These are phyloP conservation scores for Pseudomyrmex pallidus DNA, from an alignment of 1,140 invertebrate genomes.

Conservation along the genomic window DNA sequence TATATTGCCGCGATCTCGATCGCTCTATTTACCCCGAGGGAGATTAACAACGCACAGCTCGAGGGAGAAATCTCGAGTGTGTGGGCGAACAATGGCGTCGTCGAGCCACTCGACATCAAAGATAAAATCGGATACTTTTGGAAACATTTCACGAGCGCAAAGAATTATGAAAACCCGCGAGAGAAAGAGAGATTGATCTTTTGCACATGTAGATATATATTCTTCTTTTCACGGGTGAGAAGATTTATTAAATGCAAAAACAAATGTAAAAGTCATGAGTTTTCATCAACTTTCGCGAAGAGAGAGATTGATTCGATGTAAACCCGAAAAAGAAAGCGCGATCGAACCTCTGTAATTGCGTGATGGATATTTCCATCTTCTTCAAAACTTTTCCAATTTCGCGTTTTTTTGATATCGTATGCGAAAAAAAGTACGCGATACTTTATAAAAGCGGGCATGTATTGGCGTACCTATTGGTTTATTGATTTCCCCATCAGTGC, in stretches of 20 bases:
- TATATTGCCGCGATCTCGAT: constrained; percentile 68
- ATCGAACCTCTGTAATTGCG: not conserved
- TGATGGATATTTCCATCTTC: not conserved
- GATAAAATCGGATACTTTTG: constrained; percentile 56
- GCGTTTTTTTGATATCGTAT: not conserved
- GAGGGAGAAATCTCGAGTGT: constrained; percentile 9
- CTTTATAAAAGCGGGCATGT: constrained; percentile 63
- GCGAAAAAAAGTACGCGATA: constrained; percentile 53
- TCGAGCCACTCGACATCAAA: constrained; percentile 7
- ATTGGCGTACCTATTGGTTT: constrained; percentile 71
- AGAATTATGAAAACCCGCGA: constrained; percentile 55
- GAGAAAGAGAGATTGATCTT: constrained; percentile 4
- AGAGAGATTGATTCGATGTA: not conserved
- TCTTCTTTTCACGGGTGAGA: too few relatives aligned
- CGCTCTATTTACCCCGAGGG: constrained; percentile 11
- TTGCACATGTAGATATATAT: not conserved
- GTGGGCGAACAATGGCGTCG: not conserved
- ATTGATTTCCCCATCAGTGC: constrained; percentile 71
- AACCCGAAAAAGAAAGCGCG: not conserved
- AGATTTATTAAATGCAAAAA: too few relatives aligned
- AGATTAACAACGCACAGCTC: constrained; percentile 9
- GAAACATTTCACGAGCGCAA: constrained; percentile 12
- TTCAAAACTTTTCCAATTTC: not conserved
- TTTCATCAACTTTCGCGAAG: too few relatives aligned
- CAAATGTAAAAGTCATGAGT: too few relatives aligned